Evolutionary conservation across 92 coral and sea anemone species (phyloP).

Genomic region (Desmophyllum pertusum): DNA sequence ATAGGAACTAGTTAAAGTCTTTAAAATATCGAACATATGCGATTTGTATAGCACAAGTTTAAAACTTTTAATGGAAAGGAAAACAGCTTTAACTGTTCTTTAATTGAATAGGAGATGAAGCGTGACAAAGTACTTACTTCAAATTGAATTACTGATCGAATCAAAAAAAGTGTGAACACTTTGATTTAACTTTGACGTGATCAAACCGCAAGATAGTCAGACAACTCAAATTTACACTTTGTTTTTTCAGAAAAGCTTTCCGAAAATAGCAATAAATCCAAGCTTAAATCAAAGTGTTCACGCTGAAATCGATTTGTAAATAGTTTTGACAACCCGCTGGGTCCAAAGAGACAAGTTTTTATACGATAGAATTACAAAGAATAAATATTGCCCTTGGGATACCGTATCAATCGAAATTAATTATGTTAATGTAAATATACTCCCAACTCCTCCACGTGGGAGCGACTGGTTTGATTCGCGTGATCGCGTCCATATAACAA

Average conservation of each 20-base stretch:
- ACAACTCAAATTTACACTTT: too few relatives aligned
- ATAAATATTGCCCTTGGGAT: background rate
- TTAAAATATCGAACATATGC: background rate
- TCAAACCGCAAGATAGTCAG: too few relatives aligned
- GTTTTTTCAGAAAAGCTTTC: too few relatives aligned
- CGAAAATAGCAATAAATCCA: too few relatives aligned
- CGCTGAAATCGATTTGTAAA: constrained; percentile 13
- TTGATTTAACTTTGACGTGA: too few relatives aligned
- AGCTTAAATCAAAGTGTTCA: too few relatives aligned
- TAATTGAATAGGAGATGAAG: background rate
- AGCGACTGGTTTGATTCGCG: too few relatives aligned
- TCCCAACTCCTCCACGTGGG: too few relatives aligned
- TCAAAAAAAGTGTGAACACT: too few relatives aligned
- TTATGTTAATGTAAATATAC: too few relatives aligned
- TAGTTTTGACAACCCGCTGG: background rate
- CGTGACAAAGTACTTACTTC: constrained; percentile 8
- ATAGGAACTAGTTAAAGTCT: background rate
- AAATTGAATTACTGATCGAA: constrained; percentile 13
- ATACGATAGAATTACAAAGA: background rate
- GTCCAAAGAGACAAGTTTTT: constrained; percentile 2
- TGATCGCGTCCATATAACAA: too few relatives aligned
- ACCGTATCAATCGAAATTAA: background rate
- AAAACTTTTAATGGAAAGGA: background rate
- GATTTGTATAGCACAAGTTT: background rate
- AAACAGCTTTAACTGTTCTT: background rate